These are phyloP conservation scores for Ethmia dodecea DNA, from an alignment of 2,888 invertebrate species.

Conservation along the genomic window DNA sequence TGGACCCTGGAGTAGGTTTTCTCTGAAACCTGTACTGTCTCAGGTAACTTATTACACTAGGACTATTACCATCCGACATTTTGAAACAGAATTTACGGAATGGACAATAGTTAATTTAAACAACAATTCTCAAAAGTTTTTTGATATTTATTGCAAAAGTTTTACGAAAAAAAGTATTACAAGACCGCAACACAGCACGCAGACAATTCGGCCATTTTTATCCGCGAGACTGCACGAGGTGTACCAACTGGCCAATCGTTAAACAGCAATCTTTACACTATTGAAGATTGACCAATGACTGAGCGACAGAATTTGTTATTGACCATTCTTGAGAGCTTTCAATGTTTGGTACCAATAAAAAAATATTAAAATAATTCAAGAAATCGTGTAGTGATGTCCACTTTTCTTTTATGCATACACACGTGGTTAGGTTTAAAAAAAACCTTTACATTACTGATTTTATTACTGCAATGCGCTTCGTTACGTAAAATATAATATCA, in stretches of 20 bases:
- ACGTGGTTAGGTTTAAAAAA: too few relatives aligned
- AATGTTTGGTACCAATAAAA: too few relatives aligned
- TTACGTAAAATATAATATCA: too few relatives aligned
- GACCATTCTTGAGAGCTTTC: too few relatives aligned
- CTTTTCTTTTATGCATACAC: too few relatives aligned
- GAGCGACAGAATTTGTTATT: neutral
- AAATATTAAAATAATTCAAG: too few relatives aligned
- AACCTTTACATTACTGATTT: too few relatives aligned
- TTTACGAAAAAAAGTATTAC: constrained; percentile 40
- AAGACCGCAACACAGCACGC: constrained; percentile 45
- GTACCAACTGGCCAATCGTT: constrained; percentile 33
- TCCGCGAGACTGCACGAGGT: constrained; percentile 56
- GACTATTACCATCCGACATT: constrained; percentile 72
- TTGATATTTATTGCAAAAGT: constrained; percentile 35
- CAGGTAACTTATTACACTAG: constrained; percentile 79
- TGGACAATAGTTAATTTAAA: constrained; percentile 9
- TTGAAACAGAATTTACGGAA: constrained; percentile 24
- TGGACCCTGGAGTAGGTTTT: constrained; percentile 65
- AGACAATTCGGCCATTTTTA: constrained; percentile 73
- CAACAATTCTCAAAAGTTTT: constrained; percentile 25
- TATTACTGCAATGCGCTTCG: too few relatives aligned
- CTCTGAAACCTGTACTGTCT: constrained; percentile 84
- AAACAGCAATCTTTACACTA: neutral
- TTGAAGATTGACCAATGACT: neutral
- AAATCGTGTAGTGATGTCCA: too few relatives aligned